These are phyloP conservation scores for Drosophila melanica DNA, from an alignment of 1,140 invertebrate genomes.

Conservation along the genomic window DNA sequence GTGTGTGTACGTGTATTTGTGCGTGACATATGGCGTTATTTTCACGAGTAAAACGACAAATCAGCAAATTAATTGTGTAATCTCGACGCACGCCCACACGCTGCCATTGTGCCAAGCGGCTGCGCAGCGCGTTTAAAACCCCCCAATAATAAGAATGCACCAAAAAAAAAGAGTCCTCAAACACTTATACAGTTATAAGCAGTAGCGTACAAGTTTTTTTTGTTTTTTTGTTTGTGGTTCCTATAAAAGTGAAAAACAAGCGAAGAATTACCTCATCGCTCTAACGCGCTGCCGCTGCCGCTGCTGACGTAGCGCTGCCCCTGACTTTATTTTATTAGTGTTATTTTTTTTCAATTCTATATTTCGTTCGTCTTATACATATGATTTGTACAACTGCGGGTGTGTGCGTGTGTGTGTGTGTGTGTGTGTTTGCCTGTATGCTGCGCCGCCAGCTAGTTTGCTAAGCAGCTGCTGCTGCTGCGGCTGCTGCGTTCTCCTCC, in stretches of 20 bases:
- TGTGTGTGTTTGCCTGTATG: constrained; percentile 22
- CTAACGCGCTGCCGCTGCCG: constrained; percentile 24
- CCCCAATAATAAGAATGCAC: constrained; percentile 34
- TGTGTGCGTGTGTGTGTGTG: constrained; percentile 6
- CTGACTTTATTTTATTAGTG: constrained; percentile 70
- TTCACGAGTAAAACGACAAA: constrained; percentile 56
- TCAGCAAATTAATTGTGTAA: constrained; percentile 68
- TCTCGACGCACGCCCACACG: constrained; percentile 35
- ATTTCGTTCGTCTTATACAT: constrained; percentile 62
- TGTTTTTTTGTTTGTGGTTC: constrained; percentile 17
- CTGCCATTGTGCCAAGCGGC: constrained; percentile 41
- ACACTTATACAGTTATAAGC: constrained; percentile 9
- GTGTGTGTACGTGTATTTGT: constrained; percentile 52
- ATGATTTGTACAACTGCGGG: constrained; percentile 48
- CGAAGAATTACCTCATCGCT: constrained; percentile 76
- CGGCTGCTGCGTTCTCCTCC: constrained; percentile 23
- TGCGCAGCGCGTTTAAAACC: constrained; percentile 45
- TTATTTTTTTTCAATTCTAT: constrained; percentile 47
- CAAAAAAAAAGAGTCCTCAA: constrained; percentile 25
- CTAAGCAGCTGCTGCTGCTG: constrained; percentile 28
- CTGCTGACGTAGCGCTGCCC: constrained; percentile 66
- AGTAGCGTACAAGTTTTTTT: constrained; percentile 12
- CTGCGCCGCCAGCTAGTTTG: constrained; percentile 46
- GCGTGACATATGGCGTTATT: constrained; percentile 77
- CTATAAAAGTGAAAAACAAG: constrained; percentile 55